Base-by-base conservation (phyloP, 2,888 invertebrate species). In the Drosophila anomalata region DNA sequence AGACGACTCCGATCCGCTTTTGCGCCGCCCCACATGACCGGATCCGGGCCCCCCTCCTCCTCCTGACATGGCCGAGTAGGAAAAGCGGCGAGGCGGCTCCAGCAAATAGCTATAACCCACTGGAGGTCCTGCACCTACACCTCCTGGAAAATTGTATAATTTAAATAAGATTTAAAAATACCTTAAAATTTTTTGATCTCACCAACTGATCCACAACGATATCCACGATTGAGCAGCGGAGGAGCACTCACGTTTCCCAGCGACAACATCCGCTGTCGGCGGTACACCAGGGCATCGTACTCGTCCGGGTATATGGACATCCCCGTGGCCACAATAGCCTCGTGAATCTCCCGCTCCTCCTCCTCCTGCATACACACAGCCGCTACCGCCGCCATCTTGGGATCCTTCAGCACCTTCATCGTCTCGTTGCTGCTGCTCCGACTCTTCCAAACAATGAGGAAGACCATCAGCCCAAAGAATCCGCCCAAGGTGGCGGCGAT, bases 401-500 rank as follows among this genome's bases (percentile, higher is more conserved):
- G 96, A 92, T 97, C 96, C 90, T 95, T 95, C 69, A 95, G 92
- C 68, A 95, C 92, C 79, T 95, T 94, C 71, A 95, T 91, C 54
- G 95, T 95, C 89, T 95, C 95, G 69, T 95, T 94, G 70, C 95
- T 94, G 93, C 95, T 95, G 90, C 95, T 95, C 82, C 96, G 95
- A 92, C 96, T 97, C 92, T 98, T 98, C 93, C 97, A 97, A 75
- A 97, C 94, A 84, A 98, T 96, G 90, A 97, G 94, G 91, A 97
- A 95, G 51, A 97, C 97, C 96, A 97, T 97, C 88, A 97, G 93
- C 75, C 96, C 95, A 92, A 97, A 97, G 92, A 97, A 97, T 85
- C 97, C 97, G 87, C 97, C 97, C 56, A 98, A 93, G 3, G 97
- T 97, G 81, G 96, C 96, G 82, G 97, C 97, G 92, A 97, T 97